A percentile compares a stretch with the other conserved stretches of the same genome.
phyloP scores from a whole-genome alignment of 2,113 vertebrate genomes.

The Grammomys surdaster region DNA sequence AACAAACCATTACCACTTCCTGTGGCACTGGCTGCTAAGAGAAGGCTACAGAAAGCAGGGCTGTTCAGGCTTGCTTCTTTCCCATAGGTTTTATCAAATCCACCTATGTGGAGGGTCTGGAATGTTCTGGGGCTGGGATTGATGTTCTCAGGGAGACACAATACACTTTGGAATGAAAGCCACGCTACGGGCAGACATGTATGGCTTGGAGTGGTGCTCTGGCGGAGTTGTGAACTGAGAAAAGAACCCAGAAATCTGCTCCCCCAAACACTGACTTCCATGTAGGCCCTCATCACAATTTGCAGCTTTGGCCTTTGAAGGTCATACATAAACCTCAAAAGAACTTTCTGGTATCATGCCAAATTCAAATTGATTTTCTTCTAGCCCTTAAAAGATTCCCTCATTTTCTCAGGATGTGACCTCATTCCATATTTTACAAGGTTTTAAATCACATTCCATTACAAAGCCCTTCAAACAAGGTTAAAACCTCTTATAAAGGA shows the following conservation, averaged over 20 bases:
- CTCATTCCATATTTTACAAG: constrained; percentile 63
- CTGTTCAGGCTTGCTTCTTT: background rate
- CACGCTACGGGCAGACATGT: background rate
- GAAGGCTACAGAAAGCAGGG: background rate
- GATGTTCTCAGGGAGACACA: background rate
- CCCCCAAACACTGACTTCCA: background rate
- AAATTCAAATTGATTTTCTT: background rate
- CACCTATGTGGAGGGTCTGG: background rate
- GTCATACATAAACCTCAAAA: background rate
- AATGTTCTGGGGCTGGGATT: background rate
- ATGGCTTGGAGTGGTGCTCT: background rate
- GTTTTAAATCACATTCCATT: constrained; percentile 64
- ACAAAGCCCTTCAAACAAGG: constrained; percentile 38
- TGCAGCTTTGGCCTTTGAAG: background rate
- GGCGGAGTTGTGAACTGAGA: background rate
- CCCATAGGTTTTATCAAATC: background rate
- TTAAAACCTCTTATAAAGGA: constrained; percentile 30
- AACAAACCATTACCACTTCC: background rate
- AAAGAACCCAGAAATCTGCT: background rate
- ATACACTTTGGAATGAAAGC: background rate
- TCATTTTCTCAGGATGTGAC: constrained; percentile 53
- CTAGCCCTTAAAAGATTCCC: background rate
- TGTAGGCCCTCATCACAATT: background rate
- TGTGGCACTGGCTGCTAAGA: background rate
- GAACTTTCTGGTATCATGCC: background rate